These are phyloP conservation scores for Helicoverpa zea DNA, from an alignment of 1,140 invertebrate genomes.

Conservation along the genomic window DNA sequence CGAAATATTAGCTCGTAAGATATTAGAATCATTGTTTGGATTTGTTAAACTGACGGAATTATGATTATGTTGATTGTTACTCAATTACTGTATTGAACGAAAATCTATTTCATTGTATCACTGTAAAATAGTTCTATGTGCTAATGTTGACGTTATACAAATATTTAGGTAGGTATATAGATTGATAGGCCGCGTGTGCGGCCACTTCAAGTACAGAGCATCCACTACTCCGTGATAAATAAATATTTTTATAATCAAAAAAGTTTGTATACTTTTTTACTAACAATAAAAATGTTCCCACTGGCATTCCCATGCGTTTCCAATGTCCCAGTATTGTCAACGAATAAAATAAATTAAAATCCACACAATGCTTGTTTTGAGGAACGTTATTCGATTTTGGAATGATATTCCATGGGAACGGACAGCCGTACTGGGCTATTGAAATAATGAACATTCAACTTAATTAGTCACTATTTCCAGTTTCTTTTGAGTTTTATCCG, in stretches of 20 bases:
- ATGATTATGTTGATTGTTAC: too few species aligned
- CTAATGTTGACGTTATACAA: too few species aligned
- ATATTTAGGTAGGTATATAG: too few species aligned
- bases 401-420: constrained; percentile 44
- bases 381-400: constrained; percentile 28
- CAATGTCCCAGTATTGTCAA: constrained; percentile 47
- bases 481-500: constrained; percentile 6
- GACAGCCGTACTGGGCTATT: background rate
- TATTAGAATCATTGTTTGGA: too few species aligned
- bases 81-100: too few species aligned
- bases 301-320: constrained; percentile 45
- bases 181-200: too few species aligned
- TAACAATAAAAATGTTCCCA: constrained; percentile 44
- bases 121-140: too few species aligned
- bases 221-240: background rate
- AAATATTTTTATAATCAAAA: constrained; percentile 23
- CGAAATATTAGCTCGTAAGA: too few species aligned
- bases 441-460: constrained; percentile 9
- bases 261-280: constrained; percentile 43
- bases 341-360: constrained; percentile 46
- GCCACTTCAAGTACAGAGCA: too few species aligned
- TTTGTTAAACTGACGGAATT: too few species aligned
- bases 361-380: constrained; percentile 48
- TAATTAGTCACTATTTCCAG: constrained; percentile 41
- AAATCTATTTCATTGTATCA: too few species aligned